These are phyloP conservation scores for Blera fallax DNA, from an alignment of 2,888 invertebrate genomes.

Conservation along the genomic window DNA sequence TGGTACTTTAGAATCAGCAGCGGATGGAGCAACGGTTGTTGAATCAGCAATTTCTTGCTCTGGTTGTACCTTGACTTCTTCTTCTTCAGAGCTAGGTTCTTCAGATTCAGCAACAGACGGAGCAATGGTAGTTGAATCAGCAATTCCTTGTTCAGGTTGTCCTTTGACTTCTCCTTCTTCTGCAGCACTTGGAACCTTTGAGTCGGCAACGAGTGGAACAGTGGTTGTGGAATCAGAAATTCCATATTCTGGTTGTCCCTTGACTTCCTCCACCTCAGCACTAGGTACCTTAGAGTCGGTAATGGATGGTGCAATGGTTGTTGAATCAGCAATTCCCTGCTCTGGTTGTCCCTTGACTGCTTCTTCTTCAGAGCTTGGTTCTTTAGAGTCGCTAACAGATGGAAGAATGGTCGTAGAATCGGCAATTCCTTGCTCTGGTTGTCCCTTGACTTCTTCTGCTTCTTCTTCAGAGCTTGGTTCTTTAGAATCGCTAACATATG, in stretches of 20 bases:
- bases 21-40: conserved; percentile 33
- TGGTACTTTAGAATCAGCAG: neutral
- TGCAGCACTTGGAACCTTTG: conserved; percentile 14
- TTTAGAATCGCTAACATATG: conserved; percentile 18
- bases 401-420: conserved; percentile 38
- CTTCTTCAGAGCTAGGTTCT: conserved; percentile 41
- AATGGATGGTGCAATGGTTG: conserved; percentile 31
- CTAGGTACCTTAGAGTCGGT: conserved; percentile 47
- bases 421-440: conserved; percentile 6
- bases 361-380: conserved; percentile 27
- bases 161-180: neutral
- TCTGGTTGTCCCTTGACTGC: neutral
- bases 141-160: conserved; percentile 3
- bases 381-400: neutral
- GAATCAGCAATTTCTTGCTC: conserved; percentile 17
- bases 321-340: conserved; percentile 23
- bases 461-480: conserved; percentile 41
- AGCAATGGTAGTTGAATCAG: conserved; percentile 34
- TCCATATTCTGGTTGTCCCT: neutral
- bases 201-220: neutral
- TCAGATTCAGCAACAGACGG: conserved; percentile 32
- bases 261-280: neutral
- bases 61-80: neutral
- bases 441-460: neutral
- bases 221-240: conserved; percentile 38